Base-by-base conservation (phyloP, 2,113 vertebrate genomes). In the Planiliza haematocheilus region DNA sequence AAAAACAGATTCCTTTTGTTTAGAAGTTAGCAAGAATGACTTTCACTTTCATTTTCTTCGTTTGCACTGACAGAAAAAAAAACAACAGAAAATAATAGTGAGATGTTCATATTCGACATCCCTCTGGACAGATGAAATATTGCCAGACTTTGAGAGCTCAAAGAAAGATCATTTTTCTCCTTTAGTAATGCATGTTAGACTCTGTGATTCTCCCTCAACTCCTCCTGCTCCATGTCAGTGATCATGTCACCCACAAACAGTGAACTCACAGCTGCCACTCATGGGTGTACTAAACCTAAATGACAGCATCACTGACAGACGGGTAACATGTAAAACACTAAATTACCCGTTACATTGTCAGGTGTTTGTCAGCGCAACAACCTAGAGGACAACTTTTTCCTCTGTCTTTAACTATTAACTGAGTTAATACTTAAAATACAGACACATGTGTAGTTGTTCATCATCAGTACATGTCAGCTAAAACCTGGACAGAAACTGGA, bases 1-100 rank as follows among this genome's bases (percentile, higher is more conserved):
- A 85, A 10, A 81, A 38, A 0, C 16, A 55, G 30, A 61, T 1
- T 1, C 4, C 2, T 43, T 93, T 0, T 6, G 21, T 20, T 79
- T 10, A 68, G 7, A 21, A 48, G 7, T 30, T 30, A 30, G 24
- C 5, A 30, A 30, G 24, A 5, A 30, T 30, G 24, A n/a, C n/a
- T n/a, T n/a, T n/a, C n/a, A n/a, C n/a, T n/a, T n/a, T n/a, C n/a
- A n/a, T 30, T 30, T 30, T 30, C 24, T 30, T 30, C 24, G n/a
- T n/a, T n/a, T n/a, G n/a, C n/a, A n/a, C n/a, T n/a, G n/a, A n/a
- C n/a, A n/a, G n/a, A n/a, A n/a, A n/a, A n/a, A n/a, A n/a, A n/a
- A n/a, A n/a, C n/a, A n/a, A n/a, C n/a, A n/a, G n/a, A n/a, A n/a
- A n/a, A n/a, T n/a, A n/a, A 56, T 14, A 11, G 17, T 7, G 24